A percentile compares a stretch with the other conserved stretches of the same genome.
These are phyloP conservation scores for Sesamia nonagrioides DNA, from an alignment of 1,140 invertebrate species.

Conservation along the genomic window DNA sequence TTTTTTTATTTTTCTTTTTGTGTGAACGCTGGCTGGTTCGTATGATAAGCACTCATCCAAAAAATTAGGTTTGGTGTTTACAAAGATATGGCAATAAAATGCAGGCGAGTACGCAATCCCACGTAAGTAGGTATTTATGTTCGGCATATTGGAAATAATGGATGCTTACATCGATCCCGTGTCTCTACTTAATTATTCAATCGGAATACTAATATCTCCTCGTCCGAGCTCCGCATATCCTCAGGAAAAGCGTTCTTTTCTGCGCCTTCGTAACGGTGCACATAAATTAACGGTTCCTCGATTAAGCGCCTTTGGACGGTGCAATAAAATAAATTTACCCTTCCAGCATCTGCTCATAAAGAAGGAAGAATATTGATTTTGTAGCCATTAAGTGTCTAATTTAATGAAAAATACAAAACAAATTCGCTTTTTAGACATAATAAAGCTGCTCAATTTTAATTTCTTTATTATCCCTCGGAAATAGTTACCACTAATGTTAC, in stretches of 20 bases:
- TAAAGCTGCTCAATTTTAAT: neutral
- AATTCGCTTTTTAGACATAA: neutral
- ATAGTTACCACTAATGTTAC: neutral
- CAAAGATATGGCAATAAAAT: slow-evolving; percentile 34
- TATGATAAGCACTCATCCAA: slow-evolving; percentile 42
- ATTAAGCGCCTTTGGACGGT: slow-evolving; percentile 59
- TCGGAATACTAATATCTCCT: slow-evolving; percentile 28
- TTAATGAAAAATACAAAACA: neutral
- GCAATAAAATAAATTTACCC: slow-evolving; percentile 65
- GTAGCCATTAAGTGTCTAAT: neutral
- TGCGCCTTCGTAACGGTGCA: slow-evolving; percentile 40
- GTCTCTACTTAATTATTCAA: slow-evolving; percentile 39
- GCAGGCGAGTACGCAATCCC: slow-evolving; percentile 37
- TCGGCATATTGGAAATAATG: slow-evolving; percentile 39
- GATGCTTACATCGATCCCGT: slow-evolving; percentile 25
- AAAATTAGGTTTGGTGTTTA: slow-evolving; percentile 40
- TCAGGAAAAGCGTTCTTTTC: slow-evolving; percentile 40
- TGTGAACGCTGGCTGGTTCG: slow-evolving; percentile 14
- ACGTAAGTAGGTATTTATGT: slow-evolving; percentile 38
- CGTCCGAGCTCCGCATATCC: slow-evolving; percentile 21
- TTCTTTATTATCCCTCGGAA: neutral
- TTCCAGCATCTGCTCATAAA: slow-evolving; percentile 48
- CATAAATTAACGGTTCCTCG: slow-evolving; percentile 64
- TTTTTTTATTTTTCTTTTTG: slow-evolving; percentile 30
- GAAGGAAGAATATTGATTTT: slow-evolving; percentile 61